Percentiles rank a stretch among this genome's conserved stretches.
Evolutionary conservation across 2,888 invertebrate species (phyloP).

Genomic region (Pimpla rufipes): DNA sequence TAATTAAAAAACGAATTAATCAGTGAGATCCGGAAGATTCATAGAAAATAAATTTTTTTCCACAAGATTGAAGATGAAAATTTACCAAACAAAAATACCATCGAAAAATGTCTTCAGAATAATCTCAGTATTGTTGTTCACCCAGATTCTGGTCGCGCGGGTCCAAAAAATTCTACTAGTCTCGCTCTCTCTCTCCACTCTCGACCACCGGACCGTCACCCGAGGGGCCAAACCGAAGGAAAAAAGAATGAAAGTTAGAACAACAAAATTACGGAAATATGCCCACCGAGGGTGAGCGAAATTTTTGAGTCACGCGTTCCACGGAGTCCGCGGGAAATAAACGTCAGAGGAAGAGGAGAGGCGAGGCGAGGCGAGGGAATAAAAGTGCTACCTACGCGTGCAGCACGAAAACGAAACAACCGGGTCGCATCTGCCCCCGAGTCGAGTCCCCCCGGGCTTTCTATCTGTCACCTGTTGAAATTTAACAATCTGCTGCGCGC

Average conservation of each 20-base stretch:
- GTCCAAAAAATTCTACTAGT: background rate
- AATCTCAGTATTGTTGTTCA: background rate
- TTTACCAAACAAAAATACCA: no score
- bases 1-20: background rate
- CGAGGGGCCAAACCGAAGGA: background rate
- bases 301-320: constrained; percentile 14
- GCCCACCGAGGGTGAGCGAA: constrained; percentile 31
- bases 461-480: constrained; percentile 85
- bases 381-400: constrained; percentile 54
- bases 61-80: background rate
- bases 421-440: constrained; percentile 78
- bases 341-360: constrained; percentile 6
- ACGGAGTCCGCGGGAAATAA: constrained; percentile 2
- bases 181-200: background rate
- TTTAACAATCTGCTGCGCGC: constrained; percentile 80
- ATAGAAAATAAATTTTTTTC: background rate
- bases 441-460: constrained; percentile 65
- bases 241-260: constrained; percentile 5
- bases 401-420: constrained; percentile 63
- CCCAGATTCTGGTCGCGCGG: background rate
- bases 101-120: background rate
- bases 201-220: background rate
- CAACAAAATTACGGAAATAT: constrained; percentile 17
- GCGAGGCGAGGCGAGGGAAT: constrained; percentile 6
- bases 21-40: no score